A percentile compares a stretch with the other conserved stretches of the same genome.
phyloP scores from a whole-genome alignment of 2,113 vertebrate species.

The Phodopus roborovskii region DNA sequence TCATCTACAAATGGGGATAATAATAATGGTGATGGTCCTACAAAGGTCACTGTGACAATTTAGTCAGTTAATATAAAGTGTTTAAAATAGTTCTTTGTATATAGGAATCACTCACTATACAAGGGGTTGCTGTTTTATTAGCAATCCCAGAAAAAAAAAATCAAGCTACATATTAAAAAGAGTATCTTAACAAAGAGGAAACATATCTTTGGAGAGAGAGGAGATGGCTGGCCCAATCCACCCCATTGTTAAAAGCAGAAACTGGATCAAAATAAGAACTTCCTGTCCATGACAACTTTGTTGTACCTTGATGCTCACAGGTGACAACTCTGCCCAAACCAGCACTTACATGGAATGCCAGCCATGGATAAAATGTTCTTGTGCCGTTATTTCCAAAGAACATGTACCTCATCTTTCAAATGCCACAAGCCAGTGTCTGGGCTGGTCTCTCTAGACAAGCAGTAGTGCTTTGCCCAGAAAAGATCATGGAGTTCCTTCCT shows the following conservation, averaged over 20 bases:
- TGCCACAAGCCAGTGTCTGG: neutral
- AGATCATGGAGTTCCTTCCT: neutral
- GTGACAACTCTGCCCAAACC: neutral
- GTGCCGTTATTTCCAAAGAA: neutral
- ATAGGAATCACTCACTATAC: neutral
- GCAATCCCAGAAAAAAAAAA: neutral
- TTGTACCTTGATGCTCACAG: neutral
- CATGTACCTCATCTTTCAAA: neutral
- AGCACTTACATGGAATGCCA: neutral
- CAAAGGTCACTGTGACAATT: neutral
- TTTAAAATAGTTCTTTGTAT: neutral
- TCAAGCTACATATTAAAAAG: neutral
- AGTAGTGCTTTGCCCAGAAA: neutral
- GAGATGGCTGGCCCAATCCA: neutral
- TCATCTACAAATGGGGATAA: neutral
- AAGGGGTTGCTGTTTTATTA: neutral
- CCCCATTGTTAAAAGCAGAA: conserved; percentile 7
- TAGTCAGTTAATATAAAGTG: neutral
- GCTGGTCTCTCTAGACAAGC: neutral
- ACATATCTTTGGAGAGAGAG: neutral
- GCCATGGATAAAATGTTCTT: neutral
- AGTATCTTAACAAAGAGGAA: conserved; percentile 10
- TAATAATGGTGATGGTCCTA: neutral
- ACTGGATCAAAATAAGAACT: neutral
- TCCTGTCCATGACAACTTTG: neutral